Evolutionary conservation across 2,113 vertebrate genomes (phyloP), one percentile per base, ranked within the genome.

Genomic region (Callocephalon fimbriatum): DNA sequence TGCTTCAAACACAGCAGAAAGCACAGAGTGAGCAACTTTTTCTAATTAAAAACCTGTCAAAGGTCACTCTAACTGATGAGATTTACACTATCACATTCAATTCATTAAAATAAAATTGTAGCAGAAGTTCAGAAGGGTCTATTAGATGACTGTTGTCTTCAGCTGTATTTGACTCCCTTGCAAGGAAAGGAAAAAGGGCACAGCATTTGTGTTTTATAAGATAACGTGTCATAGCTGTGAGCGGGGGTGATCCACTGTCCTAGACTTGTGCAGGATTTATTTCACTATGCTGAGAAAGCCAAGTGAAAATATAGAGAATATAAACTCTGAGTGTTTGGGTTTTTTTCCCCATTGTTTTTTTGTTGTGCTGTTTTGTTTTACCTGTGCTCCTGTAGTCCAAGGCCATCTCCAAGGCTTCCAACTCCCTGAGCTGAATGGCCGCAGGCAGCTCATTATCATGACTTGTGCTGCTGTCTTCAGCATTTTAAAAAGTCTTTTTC

Each of bases 401-500:
- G 95, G 96, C 95, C 95, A 93, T 73, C n/a, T 91, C 61, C 92
- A 96, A 95, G 95, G 92, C 73, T 96, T 95, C 50, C 86, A 9
- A 10, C 40, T 95, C 79, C 68, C 86, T 0, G 42, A 72, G 80
- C 9, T 67, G 83, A 92, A 89, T 92, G 91, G 88, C 96, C 9
- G 8, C 76, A 97, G 92, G 92, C 95, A 91, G 79, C 91, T 95
- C 79, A 87, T 97, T 97, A 95, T 92, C 88, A 89, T 90, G 88
- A 72, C 86, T 92, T 92, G 90, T 83, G 14, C 90, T 97, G 90
- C 97, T 95, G 73, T 89, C 92, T 95, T 88, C 86, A 95, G 88
- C 92, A 85, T 92, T 95, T 96, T 92, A 90, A 92, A 79, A 94
- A 86, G 82, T 84, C 85, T 83, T 77, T 96, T 95, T 92, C 88